Percentiles rank a stretch among this genome's conserved stretches.
Conservation (phyloP, 2,113 vertebrate species). For the Vidua chalybeata region DNA sequence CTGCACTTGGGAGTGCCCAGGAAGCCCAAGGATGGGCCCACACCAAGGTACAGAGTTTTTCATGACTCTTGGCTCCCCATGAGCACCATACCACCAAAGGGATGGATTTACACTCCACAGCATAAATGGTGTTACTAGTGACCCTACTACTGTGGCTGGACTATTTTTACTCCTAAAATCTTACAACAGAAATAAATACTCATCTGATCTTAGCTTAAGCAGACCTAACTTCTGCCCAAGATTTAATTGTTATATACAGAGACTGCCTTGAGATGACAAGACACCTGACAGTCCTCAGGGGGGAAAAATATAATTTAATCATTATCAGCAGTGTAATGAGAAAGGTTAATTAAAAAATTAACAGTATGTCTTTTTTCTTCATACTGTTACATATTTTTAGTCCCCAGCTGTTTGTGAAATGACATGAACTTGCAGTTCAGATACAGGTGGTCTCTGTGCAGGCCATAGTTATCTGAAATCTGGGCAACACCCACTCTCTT, state of each 20-base stretch:
- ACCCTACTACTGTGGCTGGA: neutral
- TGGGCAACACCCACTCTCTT: neutral
- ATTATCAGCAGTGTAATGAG: neutral
- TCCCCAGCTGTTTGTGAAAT: neutral
- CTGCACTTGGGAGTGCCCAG: neutral
- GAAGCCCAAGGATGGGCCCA: neutral
- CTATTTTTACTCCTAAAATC: neutral
- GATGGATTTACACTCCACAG: neutral
- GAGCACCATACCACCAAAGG: neutral
- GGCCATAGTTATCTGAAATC: neutral
- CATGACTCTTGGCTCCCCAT: neutral
- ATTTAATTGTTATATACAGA: conserved; percentile 13
- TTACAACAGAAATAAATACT: neutral
- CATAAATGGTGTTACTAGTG: neutral
- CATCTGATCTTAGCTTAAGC: neutral
- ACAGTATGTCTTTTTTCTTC: neutral
- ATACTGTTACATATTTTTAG: neutral
- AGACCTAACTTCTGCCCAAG: neutral
- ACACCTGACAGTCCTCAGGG: neutral
- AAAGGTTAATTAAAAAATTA: neutral
- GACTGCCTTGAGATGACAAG: neutral
- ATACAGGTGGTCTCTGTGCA: neutral
- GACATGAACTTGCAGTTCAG: neutral
- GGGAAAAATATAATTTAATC: conserved; percentile 5
- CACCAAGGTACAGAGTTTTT: neutral